Conservation (phyloP, 2,888 invertebrate species). For the Trichogramma evanescens region DNA sequence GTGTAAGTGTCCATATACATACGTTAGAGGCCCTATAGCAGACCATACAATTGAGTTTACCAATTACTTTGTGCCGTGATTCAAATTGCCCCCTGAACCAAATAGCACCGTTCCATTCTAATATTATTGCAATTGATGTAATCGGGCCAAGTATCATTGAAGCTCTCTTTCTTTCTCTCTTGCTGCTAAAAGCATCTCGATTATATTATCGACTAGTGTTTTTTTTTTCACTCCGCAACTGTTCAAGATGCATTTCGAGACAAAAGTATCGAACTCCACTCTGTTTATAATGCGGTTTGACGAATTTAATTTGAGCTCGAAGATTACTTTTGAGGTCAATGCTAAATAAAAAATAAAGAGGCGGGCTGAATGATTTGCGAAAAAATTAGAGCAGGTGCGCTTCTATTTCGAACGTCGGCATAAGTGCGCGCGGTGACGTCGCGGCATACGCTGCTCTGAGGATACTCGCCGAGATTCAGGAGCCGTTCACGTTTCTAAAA, state of each 20-base stretch:
- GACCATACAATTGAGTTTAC: constrained; percentile 17
- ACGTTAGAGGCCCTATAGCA: constrained; percentile 2
- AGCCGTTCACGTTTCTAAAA: too few relatives aligned
- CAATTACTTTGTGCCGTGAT: constrained; percentile 21
- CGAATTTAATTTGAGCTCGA: too few relatives aligned
- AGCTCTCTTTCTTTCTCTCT: constrained; percentile 5
- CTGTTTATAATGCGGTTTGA: too few relatives aligned
- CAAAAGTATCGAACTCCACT: too few relatives aligned
- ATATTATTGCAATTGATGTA: constrained; percentile 22
- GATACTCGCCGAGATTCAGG: too few relatives aligned
- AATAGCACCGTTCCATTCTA: constrained; percentile 20
- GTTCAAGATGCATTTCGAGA: too few relatives aligned
- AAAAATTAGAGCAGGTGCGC: not conserved
- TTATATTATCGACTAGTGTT: not conserved
- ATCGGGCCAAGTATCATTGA: constrained; percentile 17
- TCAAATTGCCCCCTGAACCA: constrained; percentile 22
- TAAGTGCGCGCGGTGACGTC: too few relatives aligned
- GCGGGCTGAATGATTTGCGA: not conserved
- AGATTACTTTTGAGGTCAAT: too few relatives aligned
- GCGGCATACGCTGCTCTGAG: too few relatives aligned
- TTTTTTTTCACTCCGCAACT: not conserved
- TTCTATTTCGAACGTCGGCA: too few relatives aligned
- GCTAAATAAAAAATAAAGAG: too few relatives aligned
- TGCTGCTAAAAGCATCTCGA: not conserved
- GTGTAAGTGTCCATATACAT: not conserved